phyloP scores from a whole-genome alignment of 30 jellyfish, hydroid and myxozoan species.

The Chrysaora quinquecirrha region DNA sequence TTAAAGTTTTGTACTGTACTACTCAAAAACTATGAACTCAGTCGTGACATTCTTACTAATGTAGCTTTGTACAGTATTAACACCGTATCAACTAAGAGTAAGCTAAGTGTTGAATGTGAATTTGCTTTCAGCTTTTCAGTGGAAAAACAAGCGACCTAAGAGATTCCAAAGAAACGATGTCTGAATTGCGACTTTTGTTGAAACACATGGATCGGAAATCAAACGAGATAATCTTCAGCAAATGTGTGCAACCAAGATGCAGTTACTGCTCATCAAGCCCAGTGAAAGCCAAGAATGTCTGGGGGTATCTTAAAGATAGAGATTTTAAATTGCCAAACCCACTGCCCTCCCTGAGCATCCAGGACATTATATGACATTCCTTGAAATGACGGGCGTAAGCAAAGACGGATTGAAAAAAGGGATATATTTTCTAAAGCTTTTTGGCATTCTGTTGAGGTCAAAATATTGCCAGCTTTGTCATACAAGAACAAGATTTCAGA shows the following conservation, averaged over 20 bases:
- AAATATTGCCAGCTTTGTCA: not conserved
- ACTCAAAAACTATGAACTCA: too few species aligned
- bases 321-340: not conserved
- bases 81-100: too few species aligned
- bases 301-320: not conserved
- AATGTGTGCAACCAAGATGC: constrained; percentile 7
- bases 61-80: too few species aligned
- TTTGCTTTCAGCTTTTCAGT: not conserved
- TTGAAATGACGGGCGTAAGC: not conserved
- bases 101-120: too few species aligned
- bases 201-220: constrained; percentile 19
- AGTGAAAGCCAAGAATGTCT: not conserved
- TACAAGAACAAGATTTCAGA: not conserved
- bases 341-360: not conserved
- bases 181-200: constrained; percentile 14
- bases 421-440: not conserved
- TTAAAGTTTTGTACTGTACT: too few species aligned
- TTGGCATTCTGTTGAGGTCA: not conserved
- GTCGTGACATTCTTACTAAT: too few species aligned
- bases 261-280: not conserved
- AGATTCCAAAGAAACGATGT: constrained; percentile 1
- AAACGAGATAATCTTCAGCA: constrained; percentile 21
- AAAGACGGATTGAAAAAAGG: not conserved
- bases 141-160: not conserved
- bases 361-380: not conserved